Conservation (phyloP, 1,140 invertebrate species). For the Drosophila setifemur region DNA sequence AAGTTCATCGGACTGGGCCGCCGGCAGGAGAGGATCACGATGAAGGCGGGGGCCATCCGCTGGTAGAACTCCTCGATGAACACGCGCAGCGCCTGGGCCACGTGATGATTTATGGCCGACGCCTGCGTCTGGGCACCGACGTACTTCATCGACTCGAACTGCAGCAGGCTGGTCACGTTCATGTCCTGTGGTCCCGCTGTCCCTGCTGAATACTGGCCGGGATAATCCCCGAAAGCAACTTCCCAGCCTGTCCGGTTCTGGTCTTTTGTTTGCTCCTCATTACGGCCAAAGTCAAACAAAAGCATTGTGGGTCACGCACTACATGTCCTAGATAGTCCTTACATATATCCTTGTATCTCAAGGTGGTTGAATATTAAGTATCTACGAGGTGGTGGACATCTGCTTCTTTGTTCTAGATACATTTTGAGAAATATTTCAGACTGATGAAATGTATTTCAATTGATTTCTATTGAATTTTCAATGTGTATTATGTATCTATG, state of each 20-base stretch:
- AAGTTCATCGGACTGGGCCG: slow-evolving; percentile 55
- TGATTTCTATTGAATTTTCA: too few species aligned
- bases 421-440: too few species aligned
- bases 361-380: too few species aligned
- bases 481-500: too few species aligned
- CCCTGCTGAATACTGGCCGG: slow-evolving; percentile 6
- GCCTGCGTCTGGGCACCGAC: slow-evolving; percentile 50
- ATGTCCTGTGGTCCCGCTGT: slow-evolving; percentile 14
- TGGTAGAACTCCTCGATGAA: slow-evolving; percentile 62
- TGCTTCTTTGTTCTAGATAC: too few species aligned
- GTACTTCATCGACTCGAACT: slow-evolving; percentile 55
- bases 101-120: slow-evolving; percentile 45
- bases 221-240: background rate
- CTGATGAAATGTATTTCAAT: too few species aligned
- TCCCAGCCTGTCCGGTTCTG: background rate
- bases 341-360: too few species aligned
- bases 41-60: slow-evolving; percentile 46
- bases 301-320: slow-evolving; percentile 25
- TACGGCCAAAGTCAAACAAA: slow-evolving; percentile 38
- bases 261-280: slow-evolving; percentile 34
- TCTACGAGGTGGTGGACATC: too few species aligned
- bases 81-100: slow-evolving; percentile 41
- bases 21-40: slow-evolving; percentile 55
- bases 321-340: too few species aligned
- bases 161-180: slow-evolving; percentile 56